Evolutionary conservation across 2,797 vertebrate genomes (phyloP).

Genomic region (Hydrophis major): DNA sequence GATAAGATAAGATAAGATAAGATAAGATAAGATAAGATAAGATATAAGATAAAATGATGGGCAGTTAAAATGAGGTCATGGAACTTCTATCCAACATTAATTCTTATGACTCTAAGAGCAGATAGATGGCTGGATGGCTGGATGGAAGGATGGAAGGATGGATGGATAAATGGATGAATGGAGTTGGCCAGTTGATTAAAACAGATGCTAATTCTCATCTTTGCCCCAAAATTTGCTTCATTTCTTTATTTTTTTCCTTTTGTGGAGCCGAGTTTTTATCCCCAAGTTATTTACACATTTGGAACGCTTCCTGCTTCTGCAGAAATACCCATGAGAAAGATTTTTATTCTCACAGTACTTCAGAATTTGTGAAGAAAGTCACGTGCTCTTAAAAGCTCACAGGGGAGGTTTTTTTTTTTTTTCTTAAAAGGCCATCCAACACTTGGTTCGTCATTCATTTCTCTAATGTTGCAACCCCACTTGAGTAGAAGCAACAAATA

Average conservation of each 20-base stretch:
- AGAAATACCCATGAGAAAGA: slow-evolving; percentile 65
- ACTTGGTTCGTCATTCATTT: neutral
- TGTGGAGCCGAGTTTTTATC: slow-evolving; percentile 48
- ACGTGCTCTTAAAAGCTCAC: slow-evolving; percentile 43
- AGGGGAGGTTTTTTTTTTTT: neutral
- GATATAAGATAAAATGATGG: too few species aligned
- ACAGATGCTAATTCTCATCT: slow-evolving; percentile 40
- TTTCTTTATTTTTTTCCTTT: slow-evolving; percentile 37
- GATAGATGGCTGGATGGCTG: neutral
- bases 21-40: too few species aligned
- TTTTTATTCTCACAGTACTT: slow-evolving; percentile 52
- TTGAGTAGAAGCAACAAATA: neutral
- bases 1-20: too few species aligned
- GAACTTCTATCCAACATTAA: neutral
- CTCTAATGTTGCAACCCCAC: neutral
- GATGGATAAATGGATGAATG: neutral
- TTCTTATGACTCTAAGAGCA: neutral
- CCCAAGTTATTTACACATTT: slow-evolving; percentile 64
- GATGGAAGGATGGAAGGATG: neutral
- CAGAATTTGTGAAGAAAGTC: slow-evolving; percentile 40
- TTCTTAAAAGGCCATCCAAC: neutral
- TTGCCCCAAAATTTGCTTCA: slow-evolving; percentile 49
- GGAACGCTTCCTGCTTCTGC: slow-evolving; percentile 56
- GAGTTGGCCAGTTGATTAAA: neutral
- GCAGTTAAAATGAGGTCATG: neutral